Base-by-base conservation (phyloP, 1,140 invertebrate species). In the Psix sp. region DNA sequence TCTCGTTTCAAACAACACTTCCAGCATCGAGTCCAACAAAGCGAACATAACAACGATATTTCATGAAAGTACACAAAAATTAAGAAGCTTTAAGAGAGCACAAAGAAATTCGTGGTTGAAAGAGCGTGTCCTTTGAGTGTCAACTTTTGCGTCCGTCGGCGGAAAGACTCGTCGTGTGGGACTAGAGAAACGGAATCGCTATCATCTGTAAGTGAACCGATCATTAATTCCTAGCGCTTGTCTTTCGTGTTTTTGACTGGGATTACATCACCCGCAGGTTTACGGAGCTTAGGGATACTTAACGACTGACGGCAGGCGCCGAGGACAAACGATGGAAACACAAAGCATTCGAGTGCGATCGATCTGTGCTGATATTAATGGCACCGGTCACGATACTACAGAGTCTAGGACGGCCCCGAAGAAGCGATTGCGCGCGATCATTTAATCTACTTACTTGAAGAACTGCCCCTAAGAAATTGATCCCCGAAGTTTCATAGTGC, bases 221-320 rank as follows among this genome's bases (percentile, higher is more conserved):
- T 74, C 67, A 74, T 76, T 76, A 78, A 78, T 76, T 56, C 24
- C 26, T 68, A 72, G 43, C 68, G 62, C 57, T 73, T 75, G 54
- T 11, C 16, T 51, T 17, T 16, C 56, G 45, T 73, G 65, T 70
- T 56, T 38, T 76, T 63, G 66, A 62, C 49, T 18, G 43, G 70
- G 74, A 78, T 78, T 76, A 78, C 68, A 42, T 67, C 57, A 65
- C 66, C 70, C 60, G 38, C 66, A 70, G 49, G 73, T 54, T 70
- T 75, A 75, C 66, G 35, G 49, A 70, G 35, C 66, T 70, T 40
- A 52, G 42, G 43, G 46, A 60, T 70, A 75, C 73, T 75, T 71
- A 71, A 72, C 60, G 68, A 20, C 66, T 71, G 59, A 76, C 51
- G 66, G 56, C 59, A 71, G 60, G 62, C 62, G 57, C 51, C 36